phyloP scores from a whole-genome alignment of 2,797 vertebrate genomes.

The Echeneis naucrates region DNA sequence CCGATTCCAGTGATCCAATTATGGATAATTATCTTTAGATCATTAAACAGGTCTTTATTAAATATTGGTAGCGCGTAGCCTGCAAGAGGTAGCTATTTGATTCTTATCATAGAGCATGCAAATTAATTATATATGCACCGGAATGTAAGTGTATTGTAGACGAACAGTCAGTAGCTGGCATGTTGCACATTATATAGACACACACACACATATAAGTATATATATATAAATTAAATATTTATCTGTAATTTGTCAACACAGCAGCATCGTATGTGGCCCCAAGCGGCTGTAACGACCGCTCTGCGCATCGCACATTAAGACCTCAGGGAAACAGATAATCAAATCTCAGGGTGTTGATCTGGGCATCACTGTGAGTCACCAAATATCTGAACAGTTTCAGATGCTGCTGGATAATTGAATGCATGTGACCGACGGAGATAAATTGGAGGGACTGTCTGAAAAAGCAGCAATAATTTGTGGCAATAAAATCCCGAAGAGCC shows the following conservation, averaged over 20 bases:
- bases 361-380: constrained; percentile 62
- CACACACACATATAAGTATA: too few species aligned
- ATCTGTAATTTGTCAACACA: constrained; percentile 18
- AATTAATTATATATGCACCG: constrained; percentile 53
- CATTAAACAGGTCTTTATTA: constrained; percentile 11
- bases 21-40: constrained; percentile 18
- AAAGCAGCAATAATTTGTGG: constrained; percentile 52
- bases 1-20: constrained; percentile 35
- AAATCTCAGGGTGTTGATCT: constrained; percentile 66
- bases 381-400: constrained; percentile 28
- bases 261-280: constrained; percentile 34
- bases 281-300: constrained; percentile 27
- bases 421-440: not conserved
- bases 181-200: constrained; percentile 50
- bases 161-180: constrained; percentile 50
- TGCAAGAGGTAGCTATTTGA: constrained; percentile 49
- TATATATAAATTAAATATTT: not conserved
- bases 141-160: constrained; percentile 30
- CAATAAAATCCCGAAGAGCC: constrained; percentile 51
- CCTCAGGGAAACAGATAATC: constrained; percentile 60
- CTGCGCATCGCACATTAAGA: constrained; percentile 40
- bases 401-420: constrained; percentile 19
- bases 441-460: not conserved
- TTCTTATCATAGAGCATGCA: constrained; percentile 55
- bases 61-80: constrained; percentile 42